A percentile compares a stretch with the other conserved stretches of the same genome.
phyloP scores from a whole-genome alignment of 2,113 vertebrate genomes.

The Spea bombifrons region DNA sequence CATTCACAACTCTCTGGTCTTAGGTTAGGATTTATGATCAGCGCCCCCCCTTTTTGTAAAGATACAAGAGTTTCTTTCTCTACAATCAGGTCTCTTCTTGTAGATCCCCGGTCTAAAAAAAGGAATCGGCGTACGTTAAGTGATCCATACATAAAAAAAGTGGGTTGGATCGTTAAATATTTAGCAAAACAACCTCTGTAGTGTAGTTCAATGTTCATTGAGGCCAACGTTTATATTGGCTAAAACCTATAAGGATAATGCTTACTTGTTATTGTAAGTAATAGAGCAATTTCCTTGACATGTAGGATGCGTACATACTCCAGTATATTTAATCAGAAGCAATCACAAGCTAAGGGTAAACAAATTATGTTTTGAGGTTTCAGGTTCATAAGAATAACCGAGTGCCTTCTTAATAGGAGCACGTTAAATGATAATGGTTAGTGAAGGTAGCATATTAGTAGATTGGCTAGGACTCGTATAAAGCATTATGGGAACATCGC shows the following conservation, averaged over 20 bases:
- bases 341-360: slow-evolving; percentile 28
- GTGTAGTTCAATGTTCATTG: neutral
- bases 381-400: neutral
- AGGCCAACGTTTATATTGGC: neutral
- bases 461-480: neutral
- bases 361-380: slow-evolving; percentile 3
- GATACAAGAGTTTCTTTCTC: too few relatives aligned
- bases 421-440: slow-evolving; percentile 22
- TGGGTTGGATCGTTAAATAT: neutral
- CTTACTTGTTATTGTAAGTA: neutral
- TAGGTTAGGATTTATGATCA: too few relatives aligned
- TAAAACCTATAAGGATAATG: neutral
- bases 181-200: too few relatives aligned
- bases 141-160: too few relatives aligned
- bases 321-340: slow-evolving; percentile 19
- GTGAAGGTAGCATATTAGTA: neutral
- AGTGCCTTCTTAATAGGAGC: neutral
- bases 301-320: neutral
- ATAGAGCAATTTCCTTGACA: neutral
- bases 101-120: too few relatives aligned
- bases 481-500: neutral
- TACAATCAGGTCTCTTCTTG: too few relatives aligned
- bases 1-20: too few relatives aligned
- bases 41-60: too few relatives aligned
- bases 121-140: too few relatives aligned